Evolutionary conservation across 2,797 vertebrate species (phyloP), one percentile per base, ranked within the genome.

Genomic region (Rhadinocentrus ornatus): DNA sequence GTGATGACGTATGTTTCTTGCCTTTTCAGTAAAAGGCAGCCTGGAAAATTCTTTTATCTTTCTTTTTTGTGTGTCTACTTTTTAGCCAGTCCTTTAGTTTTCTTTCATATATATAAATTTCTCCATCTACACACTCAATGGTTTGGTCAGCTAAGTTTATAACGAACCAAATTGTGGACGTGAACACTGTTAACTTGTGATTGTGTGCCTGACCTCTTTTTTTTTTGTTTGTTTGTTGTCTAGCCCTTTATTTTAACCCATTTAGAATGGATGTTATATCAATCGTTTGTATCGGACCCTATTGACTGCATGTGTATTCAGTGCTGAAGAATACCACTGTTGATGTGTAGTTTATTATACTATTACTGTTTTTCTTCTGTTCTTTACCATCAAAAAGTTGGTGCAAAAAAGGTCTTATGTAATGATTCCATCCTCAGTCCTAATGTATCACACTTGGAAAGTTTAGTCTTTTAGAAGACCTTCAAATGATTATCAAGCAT

Each of bases 301-400:
- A 67, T 75, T 82, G 88, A 92, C 91, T 93, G 93, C 93, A 94
- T 93, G 92, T 88, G 83, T 86, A 83, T 86, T 87, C 71, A 67
- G 81, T 80, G 79, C 73, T 81, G 80, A 90, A 80, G 75, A 87
- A 83, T 78, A 89, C 88, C 90, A 93, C 91, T 91, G 82, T 89
- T 80, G 60, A 62, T 85, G 78, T 58, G 58, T 87, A 79, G 89
- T 80, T 88, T 66, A 73, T 82, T 50, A 71, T 86, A 60, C 57
- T 80, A 52, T 84, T 73, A 82, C 75, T 86, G 67, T 82, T 84
- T 79, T 86, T 77, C 50, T 66, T 66, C 20, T 69, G 76, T 83
- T 80, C 81, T 83, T 26, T 66, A 69, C 82, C 66, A 77, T 84
- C 72, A 75, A 78, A 75, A 80, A 70, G 73, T 79, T 66, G 81